Percentiles rank a stretch among this genome's conserved stretches.
phyloP scores from a whole-genome alignment of 2,797 vertebrate species.

The Brachymystax lenok region DNA sequence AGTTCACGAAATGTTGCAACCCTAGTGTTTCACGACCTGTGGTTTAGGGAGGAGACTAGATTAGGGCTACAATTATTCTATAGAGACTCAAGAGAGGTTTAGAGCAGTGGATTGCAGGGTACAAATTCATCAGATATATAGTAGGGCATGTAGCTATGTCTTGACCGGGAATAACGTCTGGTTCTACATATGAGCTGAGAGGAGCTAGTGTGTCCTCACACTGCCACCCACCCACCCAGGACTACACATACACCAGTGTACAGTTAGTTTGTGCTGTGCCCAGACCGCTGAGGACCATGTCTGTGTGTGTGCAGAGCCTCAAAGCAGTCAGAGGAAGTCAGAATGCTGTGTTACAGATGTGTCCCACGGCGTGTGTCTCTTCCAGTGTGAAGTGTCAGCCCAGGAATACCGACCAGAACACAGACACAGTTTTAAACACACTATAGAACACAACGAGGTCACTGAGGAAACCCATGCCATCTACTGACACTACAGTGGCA shows the following conservation, averaged over 20 bases:
- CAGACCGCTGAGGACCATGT: constrained; percentile 17
- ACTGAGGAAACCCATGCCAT: constrained; percentile 62
- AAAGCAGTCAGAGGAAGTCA: constrained; percentile 10
- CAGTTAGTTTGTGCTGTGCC: constrained; percentile 19
- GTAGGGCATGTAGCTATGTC: no score
- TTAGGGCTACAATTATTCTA: background rate
- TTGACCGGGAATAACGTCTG: no score
- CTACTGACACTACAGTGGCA: constrained; percentile 25
- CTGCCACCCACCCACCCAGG: background rate
- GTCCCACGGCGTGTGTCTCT: constrained; percentile 75
- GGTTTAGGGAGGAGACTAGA: background rate
- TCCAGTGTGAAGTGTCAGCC: constrained; percentile 68
- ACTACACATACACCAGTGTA: background rate
- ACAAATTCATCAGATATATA: background rate
- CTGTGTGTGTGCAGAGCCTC: background rate
- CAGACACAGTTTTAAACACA: constrained; percentile 43
- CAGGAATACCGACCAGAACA: constrained; percentile 45
- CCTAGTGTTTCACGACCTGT: background rate
- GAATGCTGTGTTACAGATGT: constrained; percentile 71
- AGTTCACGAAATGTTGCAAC: no score
- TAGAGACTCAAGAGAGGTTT: background rate
- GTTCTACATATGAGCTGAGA: no score
- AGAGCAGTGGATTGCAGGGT: background rate
- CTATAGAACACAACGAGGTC: constrained; percentile 74
- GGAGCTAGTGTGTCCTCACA: background rate